Evolutionary conservation across 2,113 vertebrate species (phyloP).

Genomic region (Calcarius ornatus): DNA sequence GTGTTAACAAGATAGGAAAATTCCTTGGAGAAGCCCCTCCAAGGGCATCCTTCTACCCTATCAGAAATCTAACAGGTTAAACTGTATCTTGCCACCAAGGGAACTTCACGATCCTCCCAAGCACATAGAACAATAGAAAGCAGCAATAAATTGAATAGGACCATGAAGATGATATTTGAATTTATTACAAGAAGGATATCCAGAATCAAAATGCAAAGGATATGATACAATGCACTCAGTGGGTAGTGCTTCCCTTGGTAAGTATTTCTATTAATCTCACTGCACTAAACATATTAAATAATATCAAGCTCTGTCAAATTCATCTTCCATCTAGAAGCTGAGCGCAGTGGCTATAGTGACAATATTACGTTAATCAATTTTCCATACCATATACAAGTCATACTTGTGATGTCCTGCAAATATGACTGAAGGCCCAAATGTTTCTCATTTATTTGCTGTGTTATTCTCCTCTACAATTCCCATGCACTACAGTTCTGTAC

Average conservation of each 20-base stretch:
- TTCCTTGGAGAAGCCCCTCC: not conserved
- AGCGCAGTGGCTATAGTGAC: not conserved
- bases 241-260: not conserved
- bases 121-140: not conserved
- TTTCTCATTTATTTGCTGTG: no score
- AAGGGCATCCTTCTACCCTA: not conserved
- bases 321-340: not conserved
- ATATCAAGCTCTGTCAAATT: not conserved
- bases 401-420: not conserved
- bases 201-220: not conserved
- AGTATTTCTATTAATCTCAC: not conserved
- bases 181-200: not conserved
- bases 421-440: not conserved
- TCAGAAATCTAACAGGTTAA: not conserved
- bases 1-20: not conserved
- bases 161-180: not conserved
- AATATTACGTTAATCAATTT: not conserved
- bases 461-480: not conserved
- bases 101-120: not conserved
- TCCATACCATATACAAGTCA: not conserved
- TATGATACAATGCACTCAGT: fast-evolving
- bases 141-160: not conserved
- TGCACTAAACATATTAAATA: not conserved
- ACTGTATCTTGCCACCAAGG: not conserved
- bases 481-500: not conserved